Percentiles rank a stretch among this genome's conserved stretches.
These are phyloP conservation scores for Hozukius guyotensis DNA, from an alignment of 2,797 vertebrate species.

Conservation along the genomic window DNA sequence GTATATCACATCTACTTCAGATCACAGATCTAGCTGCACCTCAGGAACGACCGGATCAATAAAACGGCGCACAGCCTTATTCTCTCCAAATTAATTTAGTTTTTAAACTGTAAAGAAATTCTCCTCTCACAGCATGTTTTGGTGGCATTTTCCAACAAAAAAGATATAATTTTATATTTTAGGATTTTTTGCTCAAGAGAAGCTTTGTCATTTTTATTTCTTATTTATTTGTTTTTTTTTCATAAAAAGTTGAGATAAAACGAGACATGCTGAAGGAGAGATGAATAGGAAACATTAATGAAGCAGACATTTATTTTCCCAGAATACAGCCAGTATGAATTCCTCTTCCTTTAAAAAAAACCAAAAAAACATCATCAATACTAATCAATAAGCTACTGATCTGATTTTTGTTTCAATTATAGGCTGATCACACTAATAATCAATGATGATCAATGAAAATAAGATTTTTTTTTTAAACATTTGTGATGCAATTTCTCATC, in stretches of 20 bases:
- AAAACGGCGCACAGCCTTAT: constrained; percentile 37
- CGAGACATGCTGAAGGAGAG: neutral
- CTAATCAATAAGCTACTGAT: neutral
- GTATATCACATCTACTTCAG: constrained; percentile 76
- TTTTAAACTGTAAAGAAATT: neutral
- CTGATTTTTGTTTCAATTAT: neutral
- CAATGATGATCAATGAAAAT: neutral
- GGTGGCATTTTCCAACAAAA: neutral
- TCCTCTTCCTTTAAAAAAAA: neutral
- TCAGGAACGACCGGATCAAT: constrained; percentile 70
- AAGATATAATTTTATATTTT: neutral
- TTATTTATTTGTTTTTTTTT: neutral
- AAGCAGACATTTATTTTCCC: neutral
- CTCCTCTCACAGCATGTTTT: neutral
- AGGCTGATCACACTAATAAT: neutral
- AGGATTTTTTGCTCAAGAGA: neutral
- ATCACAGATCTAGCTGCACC: constrained; percentile 68
- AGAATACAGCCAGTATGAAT: neutral
- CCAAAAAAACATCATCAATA: neutral
- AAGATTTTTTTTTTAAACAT: too few species aligned
- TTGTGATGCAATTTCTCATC: too few species aligned
- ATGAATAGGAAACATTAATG: neutral
- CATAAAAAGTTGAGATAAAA: neutral
- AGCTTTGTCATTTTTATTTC: neutral
- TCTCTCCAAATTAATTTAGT: constrained; percentile 47